Base-by-base conservation (phyloP, 2,113 vertebrate genomes). In the Chionis minor region DNA sequence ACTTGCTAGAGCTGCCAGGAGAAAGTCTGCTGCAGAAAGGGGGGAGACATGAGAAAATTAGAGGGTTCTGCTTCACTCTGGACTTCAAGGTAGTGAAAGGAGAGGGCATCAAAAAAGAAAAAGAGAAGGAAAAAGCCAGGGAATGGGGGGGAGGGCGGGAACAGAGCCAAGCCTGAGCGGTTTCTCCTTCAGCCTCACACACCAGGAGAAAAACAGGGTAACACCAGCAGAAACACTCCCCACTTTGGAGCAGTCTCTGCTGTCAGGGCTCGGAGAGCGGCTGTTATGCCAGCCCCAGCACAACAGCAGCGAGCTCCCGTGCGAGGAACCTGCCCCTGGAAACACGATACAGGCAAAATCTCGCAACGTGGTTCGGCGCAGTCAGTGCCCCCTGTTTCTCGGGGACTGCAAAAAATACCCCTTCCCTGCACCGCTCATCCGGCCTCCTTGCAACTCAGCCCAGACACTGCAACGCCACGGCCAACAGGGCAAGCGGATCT, bases 381-480 rank as follows among this genome's bases (percentile, higher is more conserved):
- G 58, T 3, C 55, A 3, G 42, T 1, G 11, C 10, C 27, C 49
- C 22, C 4, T 2, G 0, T 2, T 35, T 30, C 58, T 16, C 4
- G 30, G 18, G 55, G 16, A 18, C 54, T 10, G 33, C 2, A 65
- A 73, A 59, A 51, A 81, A 78, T 6, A 9, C 3, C 28, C n/a
- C 44, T 12, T 55, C 35, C 54, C 81, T 21, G 58, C 77, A 19
- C 26, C 0, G 3, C 42, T 65, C 67, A 6, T 7, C 62, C n/a
- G 40, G 42, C 19, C 45, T 26, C 84, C 24, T 15, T 32, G 10
- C 35, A 24, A 12, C 19, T 30, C 45, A 81, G 52, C 51, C 45
- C 47, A 7, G 4, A 88, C 63, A 30, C 19, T 2, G 56, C 52
- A 33, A 23, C 4, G 3, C 47, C 54, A 7, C 35, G 28, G 58